These are phyloP conservation scores for Oostethus manadensis DNA, from an alignment of 2,113 vertebrate genomes.

Conservation along the genomic window DNA sequence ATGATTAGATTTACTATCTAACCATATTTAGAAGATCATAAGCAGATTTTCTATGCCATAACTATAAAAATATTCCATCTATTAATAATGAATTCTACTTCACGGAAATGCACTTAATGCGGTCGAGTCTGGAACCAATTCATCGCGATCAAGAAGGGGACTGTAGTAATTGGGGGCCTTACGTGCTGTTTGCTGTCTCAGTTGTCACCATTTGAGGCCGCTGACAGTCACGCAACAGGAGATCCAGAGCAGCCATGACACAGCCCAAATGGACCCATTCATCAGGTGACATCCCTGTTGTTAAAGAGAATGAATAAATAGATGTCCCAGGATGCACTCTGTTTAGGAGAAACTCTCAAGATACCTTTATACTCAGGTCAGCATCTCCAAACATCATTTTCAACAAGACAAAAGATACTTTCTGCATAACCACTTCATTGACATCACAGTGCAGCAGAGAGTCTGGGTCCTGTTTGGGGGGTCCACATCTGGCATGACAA, in stretches of 20 bases:
- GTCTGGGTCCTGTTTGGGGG: constrained; percentile 70
- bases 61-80: no score
- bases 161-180: no score
- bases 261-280: constrained; percentile 48
- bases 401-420: neutral
- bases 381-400: neutral
- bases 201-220: constrained; percentile 65
- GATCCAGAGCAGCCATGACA: constrained; percentile 48
- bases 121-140: no score
- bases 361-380: constrained; percentile 81
- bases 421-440: neutral
- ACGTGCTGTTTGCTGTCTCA: constrained; percentile 29
- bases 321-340: constrained; percentile 63
- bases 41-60: no score
- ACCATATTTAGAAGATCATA: no score
- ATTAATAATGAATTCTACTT: no score
- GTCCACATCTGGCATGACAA: constrained; percentile 79
- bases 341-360: constrained; percentile 75
- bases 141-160: no score
- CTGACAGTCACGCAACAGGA: constrained; percentile 57
- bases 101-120: no score
- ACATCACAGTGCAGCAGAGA: constrained; percentile 60
- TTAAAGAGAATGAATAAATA: neutral
- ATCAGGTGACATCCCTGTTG: constrained; percentile 50
- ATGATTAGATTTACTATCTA: no score